A percentile compares a stretch with the other conserved stretches of the same genome.
Conservation (phyloP, 92 coral and sea anemone genomes). For the Zoanthus solanderi region DNA sequence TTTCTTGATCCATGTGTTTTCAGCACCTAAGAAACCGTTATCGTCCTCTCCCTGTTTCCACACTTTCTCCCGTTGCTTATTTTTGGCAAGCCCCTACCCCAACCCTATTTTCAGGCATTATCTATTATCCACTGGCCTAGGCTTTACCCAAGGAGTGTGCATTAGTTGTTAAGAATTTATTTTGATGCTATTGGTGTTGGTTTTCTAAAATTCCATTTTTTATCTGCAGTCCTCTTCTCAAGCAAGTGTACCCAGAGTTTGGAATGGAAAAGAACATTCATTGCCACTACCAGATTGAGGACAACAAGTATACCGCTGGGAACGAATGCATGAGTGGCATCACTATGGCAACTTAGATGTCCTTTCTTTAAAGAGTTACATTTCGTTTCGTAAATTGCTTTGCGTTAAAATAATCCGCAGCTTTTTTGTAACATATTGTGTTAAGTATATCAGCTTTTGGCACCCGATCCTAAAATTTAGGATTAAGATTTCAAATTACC, state of each 20-base stretch:
- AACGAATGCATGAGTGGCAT: constrained; percentile 29
- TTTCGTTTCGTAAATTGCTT: constrained; percentile 8
- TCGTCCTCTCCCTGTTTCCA: too few relatives aligned
- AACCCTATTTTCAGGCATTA: too few relatives aligned
- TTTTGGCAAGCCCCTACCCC: too few relatives aligned
- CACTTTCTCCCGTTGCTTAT: too few relatives aligned
- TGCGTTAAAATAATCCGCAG: not conserved
- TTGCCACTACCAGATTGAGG: constrained; percentile 61
- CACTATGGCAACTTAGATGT: constrained; percentile 13
- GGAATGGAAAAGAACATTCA: constrained; percentile 34
- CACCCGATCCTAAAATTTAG: not conserved
- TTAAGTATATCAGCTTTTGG: not conserved
- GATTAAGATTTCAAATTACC: not conserved
- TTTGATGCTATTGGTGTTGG: not conserved
- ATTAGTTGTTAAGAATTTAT: too few relatives aligned
- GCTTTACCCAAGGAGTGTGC: too few relatives aligned
- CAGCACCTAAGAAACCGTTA: too few relatives aligned
- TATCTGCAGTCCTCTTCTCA: constrained; percentile 53
- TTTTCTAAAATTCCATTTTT: not conserved
- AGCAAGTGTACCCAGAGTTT: constrained; percentile 66
- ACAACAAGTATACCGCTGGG: constrained; percentile 45
- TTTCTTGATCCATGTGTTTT: too few relatives aligned
- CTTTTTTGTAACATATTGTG: not conserved
- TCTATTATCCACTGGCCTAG: too few relatives aligned
- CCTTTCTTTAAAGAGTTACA: not conserved